Conservation (phyloP, 2,113 vertebrate genomes). For the Podiceps cristatus region DNA sequence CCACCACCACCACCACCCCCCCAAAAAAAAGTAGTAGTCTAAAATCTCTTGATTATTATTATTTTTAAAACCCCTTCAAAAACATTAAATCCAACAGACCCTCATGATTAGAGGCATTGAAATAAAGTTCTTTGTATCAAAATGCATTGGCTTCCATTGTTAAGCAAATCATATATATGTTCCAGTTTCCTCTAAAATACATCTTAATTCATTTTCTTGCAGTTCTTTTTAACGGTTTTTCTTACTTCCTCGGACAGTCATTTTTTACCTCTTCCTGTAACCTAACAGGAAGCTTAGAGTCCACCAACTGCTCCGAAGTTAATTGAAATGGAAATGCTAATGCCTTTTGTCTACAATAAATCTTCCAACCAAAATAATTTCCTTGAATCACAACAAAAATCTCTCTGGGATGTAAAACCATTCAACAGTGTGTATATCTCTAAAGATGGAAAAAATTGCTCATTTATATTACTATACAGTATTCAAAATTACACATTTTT, state of each 20-base stretch:
- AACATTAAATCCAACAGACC: neutral
- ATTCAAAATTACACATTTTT: neutral
- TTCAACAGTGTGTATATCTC: neutral
- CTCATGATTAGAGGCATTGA: neutral
- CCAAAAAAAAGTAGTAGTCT: neutral
- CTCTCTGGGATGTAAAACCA: neutral
- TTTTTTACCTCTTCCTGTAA: slow-evolving; percentile 9
- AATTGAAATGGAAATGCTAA: neutral
- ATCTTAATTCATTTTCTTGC: neutral
- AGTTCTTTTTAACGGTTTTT: neutral
- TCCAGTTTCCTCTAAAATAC: neutral
- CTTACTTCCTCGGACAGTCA: neutral
- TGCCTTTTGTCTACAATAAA: neutral
- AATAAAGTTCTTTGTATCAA: neutral
- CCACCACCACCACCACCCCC: too few species aligned
- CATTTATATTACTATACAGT: neutral
- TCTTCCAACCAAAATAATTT: neutral
- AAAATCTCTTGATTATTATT: neutral
- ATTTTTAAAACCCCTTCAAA: neutral
- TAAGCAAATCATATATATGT: neutral
- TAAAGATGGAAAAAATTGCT: neutral
- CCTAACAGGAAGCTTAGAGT: neutral
- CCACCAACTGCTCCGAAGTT: neutral
- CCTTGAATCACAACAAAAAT: neutral
- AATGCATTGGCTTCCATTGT: neutral